These are phyloP conservation scores for Stichodactyla mertensii DNA, from an alignment of 64 coral and sea anemone species.

Conservation along the genomic window DNA sequence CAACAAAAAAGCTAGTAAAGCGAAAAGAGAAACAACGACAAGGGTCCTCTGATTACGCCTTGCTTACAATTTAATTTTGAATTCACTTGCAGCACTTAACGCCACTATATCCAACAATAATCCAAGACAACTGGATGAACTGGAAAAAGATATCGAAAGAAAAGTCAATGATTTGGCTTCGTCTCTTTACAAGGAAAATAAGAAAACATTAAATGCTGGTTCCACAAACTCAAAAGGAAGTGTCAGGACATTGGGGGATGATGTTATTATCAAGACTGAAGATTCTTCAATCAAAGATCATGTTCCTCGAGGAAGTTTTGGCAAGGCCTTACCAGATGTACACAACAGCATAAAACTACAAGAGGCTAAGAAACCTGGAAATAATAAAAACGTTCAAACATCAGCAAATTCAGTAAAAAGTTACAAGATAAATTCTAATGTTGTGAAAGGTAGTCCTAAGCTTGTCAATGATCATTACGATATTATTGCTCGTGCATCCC, in stretches of 20 bases:
- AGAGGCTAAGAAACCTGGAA: not conserved
- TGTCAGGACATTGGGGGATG: not conserved
- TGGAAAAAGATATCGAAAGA: conserved; percentile 51
- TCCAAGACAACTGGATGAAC: conserved; percentile 1
- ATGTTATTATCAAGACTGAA: not conserved
- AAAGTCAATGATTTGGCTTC: conserved; percentile 43
- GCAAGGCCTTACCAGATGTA: not conserved
- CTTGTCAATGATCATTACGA: conserved; percentile 17
- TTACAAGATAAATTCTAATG: not conserved
- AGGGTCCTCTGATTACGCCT: not conserved
- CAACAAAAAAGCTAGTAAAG: not conserved
- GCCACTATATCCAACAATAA: conserved; percentile 6
- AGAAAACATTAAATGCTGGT: not conserved
- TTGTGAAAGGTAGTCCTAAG: conserved; percentile 5
- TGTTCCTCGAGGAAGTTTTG: not conserved
- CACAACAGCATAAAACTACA: not conserved
- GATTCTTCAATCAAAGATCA: not conserved
- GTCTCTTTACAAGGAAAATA: not conserved
- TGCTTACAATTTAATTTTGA: not conserved
- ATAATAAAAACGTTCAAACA: not conserved
- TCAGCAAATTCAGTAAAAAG: too few species aligned
- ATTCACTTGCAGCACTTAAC: conserved; percentile 27
- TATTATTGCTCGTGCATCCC: not conserved
- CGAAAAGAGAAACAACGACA: not conserved
- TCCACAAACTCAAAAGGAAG: not conserved